Percentiles rank a stretch among this genome's conserved stretches.
These are phyloP conservation scores for Acrobasis consociella DNA, from an alignment of 2,888 invertebrate species.

Conservation along the genomic window DNA sequence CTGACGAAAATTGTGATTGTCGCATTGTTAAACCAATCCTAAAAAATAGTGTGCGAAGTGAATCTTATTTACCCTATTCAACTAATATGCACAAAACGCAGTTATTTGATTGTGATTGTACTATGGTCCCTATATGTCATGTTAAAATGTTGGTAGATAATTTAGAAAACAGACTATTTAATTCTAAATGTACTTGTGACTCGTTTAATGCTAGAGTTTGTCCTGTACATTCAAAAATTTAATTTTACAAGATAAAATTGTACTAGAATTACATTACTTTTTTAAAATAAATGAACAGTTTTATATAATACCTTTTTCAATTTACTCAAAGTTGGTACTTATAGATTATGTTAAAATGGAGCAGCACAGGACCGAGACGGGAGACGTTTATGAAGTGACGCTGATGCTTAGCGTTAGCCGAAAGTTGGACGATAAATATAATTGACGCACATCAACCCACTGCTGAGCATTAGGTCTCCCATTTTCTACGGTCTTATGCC, in stretches of 20 bases:
- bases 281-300: no score
- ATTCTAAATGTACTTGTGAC: conserved; percentile 67
- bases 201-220: conserved; percentile 59
- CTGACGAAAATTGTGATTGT: not conserved
- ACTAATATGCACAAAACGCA: conserved; percentile 27
- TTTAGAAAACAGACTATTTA: conserved; percentile 61
- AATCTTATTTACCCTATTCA: conserved; percentile 26
- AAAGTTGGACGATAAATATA: no score
- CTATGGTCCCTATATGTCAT: conserved; percentile 70
- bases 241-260: not conserved
- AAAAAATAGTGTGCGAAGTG: conserved; percentile 31
- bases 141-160: conserved; percentile 72
- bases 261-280: not conserved
- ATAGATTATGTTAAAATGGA: no score
- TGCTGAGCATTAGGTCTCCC: no score
- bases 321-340: no score
- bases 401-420: no score
- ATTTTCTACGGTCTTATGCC: no score
- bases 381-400: no score
- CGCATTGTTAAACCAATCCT: conserved; percentile 17
- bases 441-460: no score
- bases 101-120: conserved; percentile 55
- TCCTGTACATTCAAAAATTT: conserved; percentile 58
- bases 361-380: no score
- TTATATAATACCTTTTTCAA: no score